These are phyloP conservation scores for Pelobates cultripes DNA, from an alignment of 2,797 vertebrate species.

Conservation along the genomic window DNA sequence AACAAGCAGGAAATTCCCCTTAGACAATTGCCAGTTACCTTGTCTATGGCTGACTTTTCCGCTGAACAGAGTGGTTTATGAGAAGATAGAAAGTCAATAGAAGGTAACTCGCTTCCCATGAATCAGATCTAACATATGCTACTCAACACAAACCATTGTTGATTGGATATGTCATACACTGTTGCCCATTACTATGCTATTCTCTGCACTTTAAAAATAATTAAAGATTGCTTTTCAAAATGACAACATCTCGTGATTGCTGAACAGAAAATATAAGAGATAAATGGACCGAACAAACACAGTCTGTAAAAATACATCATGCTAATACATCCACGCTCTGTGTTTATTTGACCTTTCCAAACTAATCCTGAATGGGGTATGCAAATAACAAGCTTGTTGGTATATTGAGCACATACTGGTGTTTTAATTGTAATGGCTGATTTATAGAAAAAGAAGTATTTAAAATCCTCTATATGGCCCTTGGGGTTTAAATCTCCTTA, in stretches of 20 bases:
- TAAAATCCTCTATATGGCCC: slow-evolving; percentile 14
- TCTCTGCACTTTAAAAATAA: slow-evolving; percentile 4
- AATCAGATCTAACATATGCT: too few relatives aligned
- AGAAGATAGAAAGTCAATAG: too few relatives aligned
- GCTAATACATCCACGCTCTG: background rate
- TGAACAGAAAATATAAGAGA: background rate
- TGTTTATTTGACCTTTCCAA: slow-evolving; percentile 45
- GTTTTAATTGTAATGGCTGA: slow-evolving; percentile 33
- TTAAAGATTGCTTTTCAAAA: slow-evolving; percentile 1
- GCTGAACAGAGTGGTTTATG: too few relatives aligned
- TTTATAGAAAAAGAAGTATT: slow-evolving; percentile 39
- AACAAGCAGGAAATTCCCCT: too few relatives aligned
- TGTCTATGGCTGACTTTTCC: too few relatives aligned
- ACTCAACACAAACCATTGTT: background rate
- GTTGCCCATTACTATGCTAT: background rate
- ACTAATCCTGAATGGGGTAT: slow-evolving; percentile 16
- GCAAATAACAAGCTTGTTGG: slow-evolving; percentile 32
- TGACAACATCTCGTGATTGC: slow-evolving; percentile 3
- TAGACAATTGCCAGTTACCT: too few relatives aligned
- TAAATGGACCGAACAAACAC: slow-evolving; percentile 9
- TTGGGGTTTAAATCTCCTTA: slow-evolving; percentile 27
- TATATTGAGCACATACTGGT: slow-evolving; percentile 23
- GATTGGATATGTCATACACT: background rate
- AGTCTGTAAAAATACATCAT: slow-evolving; percentile 4
- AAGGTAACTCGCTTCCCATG: too few relatives aligned